Evolutionary conservation across 1,140 invertebrate species (phyloP).

Genomic region (Neodiprion fabricii): DNA sequence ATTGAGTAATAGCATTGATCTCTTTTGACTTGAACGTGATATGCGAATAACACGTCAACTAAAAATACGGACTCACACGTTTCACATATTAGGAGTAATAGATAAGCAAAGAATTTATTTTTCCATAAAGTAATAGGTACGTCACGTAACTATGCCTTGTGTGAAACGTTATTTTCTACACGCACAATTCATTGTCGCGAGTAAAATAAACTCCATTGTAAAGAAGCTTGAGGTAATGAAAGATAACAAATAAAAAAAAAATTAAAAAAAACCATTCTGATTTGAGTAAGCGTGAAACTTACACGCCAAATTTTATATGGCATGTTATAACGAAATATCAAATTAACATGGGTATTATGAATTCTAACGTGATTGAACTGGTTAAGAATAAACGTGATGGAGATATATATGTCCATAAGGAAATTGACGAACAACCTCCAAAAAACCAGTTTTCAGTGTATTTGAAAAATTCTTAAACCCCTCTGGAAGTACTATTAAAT

Average conservation of each 20-base stretch:
- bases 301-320: not conserved
- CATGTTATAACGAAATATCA: not conserved
- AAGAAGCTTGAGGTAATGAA: no score
- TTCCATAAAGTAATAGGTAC: not conserved
- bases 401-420: not conserved
- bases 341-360: not conserved
- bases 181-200: not conserved
- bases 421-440: not conserved
- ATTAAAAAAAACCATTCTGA: no score
- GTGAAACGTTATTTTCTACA: not conserved
- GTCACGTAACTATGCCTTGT: no score
- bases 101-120: not conserved
- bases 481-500: not conserved
- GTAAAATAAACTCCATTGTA: no score
- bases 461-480: not conserved
- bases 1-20: not conserved
- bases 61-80: not conserved
- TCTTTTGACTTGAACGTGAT: not conserved
- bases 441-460: not conserved
- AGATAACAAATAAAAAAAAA: no score
- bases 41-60: not conserved
- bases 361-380: not conserved
- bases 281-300: not conserved
- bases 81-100: slow-evolving; percentile 5
- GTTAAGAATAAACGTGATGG: not conserved